Evolutionary conservation across 2,888 invertebrate species (phyloP), one percentile per base, ranked within the genome.

Genomic region (Aethes cnicana): DNA sequence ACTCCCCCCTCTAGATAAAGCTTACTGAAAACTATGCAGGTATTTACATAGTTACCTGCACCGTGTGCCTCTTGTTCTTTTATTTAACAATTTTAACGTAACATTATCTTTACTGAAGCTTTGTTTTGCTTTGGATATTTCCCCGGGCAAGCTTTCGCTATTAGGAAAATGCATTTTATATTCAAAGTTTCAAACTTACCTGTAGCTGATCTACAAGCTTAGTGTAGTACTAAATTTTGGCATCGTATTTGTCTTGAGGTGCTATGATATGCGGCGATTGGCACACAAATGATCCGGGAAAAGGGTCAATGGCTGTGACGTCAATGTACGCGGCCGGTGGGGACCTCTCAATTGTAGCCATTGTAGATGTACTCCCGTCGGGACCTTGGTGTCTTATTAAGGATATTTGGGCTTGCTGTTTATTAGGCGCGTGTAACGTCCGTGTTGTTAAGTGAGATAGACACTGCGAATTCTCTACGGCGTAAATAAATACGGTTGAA

Each of bases 271-370:
- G 54, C 61, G 58, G 66, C 64, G 65, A 71, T 69, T 72, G 65
- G 58, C 55, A 56, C 57, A 64, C 47, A 39, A 54, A 58, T 64
- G 57, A 52, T 55, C 54, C 59, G 56, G 56, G 59, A 68, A 64
- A 64, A 69, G 71, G 69, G 73, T 76, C 74, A 77, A 66, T 69
- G 56, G 56, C 55, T 63, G 64, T 75, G 72, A 80, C 74, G 74
- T 74, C 70, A 72, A 69, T 59, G 37, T 44, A 33, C 52, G 26
- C 36, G 14, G 20, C 14, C 39, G 46, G 23, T 54, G 41, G 54
- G 54, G 54, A 54, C 50, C 50, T 46, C 54, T 54, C 54, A 54
- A 54, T 54, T 54, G 54, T 50, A 46, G 43, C 41, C 37, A 49
- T 63, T 63, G 62, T 61, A 62, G 59, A 57, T 61, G 52, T 58